Base-by-base conservation (phyloP, 2,113 vertebrate genomes). In the Osmerus eperlanus region DNA sequence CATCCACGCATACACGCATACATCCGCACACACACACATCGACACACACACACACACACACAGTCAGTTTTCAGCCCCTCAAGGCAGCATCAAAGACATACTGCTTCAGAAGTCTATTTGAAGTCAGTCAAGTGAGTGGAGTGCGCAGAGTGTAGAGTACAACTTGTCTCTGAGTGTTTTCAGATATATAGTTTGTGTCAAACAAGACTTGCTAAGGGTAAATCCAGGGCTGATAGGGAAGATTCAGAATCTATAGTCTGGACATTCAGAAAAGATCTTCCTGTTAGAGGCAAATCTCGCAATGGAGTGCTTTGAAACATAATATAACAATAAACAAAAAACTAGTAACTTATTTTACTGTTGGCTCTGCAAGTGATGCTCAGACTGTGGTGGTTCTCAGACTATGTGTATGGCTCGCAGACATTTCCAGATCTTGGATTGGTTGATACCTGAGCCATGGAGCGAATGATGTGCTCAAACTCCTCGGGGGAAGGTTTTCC, bases 381-480 rank as follows among this genome's bases (percentile, higher is more conserved):
- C 41, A 47, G 41, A 47, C 41, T 47, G 32, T 36, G 41, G 41
- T 9, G 41, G 41, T 47, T 47, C 9, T 36, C 32, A 36, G 32
- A 8, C 32, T 36, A 36, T 36, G 4, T 12, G 41, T 47, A 11
- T 5, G 41, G 41, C 41, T 8, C 41, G 41, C 41, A 47, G 41
- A 47, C 41, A 11, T 47, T 47, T 47, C 18, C 19, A 21, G 2
- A 41, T 23, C 32, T 65, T 28, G 18, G 12, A 12, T 62, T 25
- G 52, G 4, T 62, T 19, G 41, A 1, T 90, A 98, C 97, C 91
- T 98, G 96, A 19, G 96, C 95, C 95, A 97, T 98, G 74, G 90
- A 93, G 73, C 93, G 94, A 65, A 98, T 91, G 21, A 93, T 80
- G 18, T 90, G 91, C 58, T 97, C 95, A 71, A 96, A 93, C 63